Evolutionary conservation across 1,140 invertebrate genomes (phyloP).

Genomic region (Lordiphosa collinella): DNA sequence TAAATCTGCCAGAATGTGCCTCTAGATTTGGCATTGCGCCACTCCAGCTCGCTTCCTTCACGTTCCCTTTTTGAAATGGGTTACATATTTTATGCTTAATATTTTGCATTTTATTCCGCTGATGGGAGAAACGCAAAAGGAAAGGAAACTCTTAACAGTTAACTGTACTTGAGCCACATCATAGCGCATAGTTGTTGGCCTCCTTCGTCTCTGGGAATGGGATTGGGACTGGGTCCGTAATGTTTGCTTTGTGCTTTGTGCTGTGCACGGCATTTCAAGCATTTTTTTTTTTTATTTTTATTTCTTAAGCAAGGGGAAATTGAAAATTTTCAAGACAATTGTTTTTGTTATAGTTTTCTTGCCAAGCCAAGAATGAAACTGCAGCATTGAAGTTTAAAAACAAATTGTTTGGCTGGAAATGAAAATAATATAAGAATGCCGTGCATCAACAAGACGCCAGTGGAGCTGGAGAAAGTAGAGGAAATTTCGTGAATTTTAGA

Average conservation of each 20-base stretch:
- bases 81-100: slow-evolving; percentile 79
- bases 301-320: slow-evolving; percentile 26
- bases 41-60: background rate
- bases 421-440: background rate
- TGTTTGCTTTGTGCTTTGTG: slow-evolving; percentile 20
- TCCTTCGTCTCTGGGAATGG: background rate
- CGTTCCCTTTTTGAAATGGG: slow-evolving; percentile 62
- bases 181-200: slow-evolving; percentile 1
- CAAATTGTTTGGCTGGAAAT: slow-evolving; percentile 25
- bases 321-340: slow-evolving; percentile 53
- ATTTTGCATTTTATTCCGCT: slow-evolving; percentile 75
- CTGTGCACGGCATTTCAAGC: no score
- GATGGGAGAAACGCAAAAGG: slow-evolving; percentile 19
- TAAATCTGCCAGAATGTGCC: slow-evolving; percentile 79
- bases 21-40: slow-evolving; percentile 72
- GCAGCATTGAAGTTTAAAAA: no score
- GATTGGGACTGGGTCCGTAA: slow-evolving; percentile 22
- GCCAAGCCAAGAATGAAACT: slow-evolving; percentile 16
- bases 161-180: slow-evolving; percentile 53
- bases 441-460: background rate
- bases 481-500: no score
- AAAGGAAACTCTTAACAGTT: slow-evolving; percentile 34
- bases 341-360: slow-evolving; percentile 37
- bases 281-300: no score
- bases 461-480: slow-evolving; percentile 9